Percentiles rank a stretch among this genome's conserved stretches.
Conservation (phyloP, 1,140 invertebrate genomes). For the Procambarus virginalis region DNA sequence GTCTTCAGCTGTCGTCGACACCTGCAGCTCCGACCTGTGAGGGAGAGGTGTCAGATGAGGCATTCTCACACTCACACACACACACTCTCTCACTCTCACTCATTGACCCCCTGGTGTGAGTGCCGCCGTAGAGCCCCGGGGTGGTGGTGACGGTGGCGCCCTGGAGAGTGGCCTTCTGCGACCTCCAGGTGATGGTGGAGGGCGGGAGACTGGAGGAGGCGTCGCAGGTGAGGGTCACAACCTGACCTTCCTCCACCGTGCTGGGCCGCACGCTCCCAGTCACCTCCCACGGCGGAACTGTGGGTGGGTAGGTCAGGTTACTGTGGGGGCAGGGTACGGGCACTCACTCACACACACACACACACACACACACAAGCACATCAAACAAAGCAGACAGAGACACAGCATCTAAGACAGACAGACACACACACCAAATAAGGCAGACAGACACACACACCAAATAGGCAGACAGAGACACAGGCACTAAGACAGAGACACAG, state of each 20-base stretch:
- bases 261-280: not conserved
- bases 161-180: not conserved
- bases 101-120: not conserved
- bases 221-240: constrained; percentile 11
- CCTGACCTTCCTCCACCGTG: constrained; percentile 28
- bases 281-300: constrained; percentile 18
- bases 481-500: not conserved
- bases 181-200: constrained; percentile 45
- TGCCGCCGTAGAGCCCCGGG: constrained; percentile 18
- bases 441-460: not conserved
- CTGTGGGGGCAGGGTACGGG: too few relatives aligned
- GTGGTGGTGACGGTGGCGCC: not conserved
- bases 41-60: too few relatives aligned
- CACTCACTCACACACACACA: too few relatives aligned
- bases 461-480: not conserved
- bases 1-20: constrained; percentile 22
- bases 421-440: too few relatives aligned
- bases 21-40: constrained; percentile 7
- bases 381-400: not conserved
- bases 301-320: too few relatives aligned
- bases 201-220: constrained; percentile 37
- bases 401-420: not conserved
- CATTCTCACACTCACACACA: too few relatives aligned
- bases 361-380: too few relatives aligned
- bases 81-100: too few relatives aligned